A percentile compares a stretch with the other conserved stretches of the same genome.
Evolutionary conservation across 2,888 invertebrate genomes (phyloP).

Genomic region (Fabriciana adippe): DNA sequence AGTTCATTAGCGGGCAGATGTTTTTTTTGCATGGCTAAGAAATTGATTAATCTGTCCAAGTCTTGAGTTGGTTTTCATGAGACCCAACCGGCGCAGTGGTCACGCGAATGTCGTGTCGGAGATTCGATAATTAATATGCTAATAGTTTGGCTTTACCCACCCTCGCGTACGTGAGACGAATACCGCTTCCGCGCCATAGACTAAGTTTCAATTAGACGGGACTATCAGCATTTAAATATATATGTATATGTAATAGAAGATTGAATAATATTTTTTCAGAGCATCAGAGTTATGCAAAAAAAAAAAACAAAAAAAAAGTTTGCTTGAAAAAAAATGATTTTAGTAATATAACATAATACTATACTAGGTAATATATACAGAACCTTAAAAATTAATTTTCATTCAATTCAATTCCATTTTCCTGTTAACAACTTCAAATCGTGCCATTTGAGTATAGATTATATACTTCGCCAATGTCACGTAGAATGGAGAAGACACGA

Average conservation of each 20-base stretch:
- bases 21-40: constrained; percentile 46
- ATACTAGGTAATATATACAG: no score
- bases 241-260: no score
- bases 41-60: constrained; percentile 42
- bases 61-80: constrained; percentile 30
- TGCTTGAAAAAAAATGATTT: no score
- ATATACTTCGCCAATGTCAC: no score
- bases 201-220: constrained; percentile 28
- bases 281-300: no score
- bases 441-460: no score
- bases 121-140: constrained; percentile 76
- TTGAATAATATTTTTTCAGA: no score
- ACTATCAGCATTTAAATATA: background rate
- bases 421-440: no score
- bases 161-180: constrained; percentile 64
- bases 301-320: no score
- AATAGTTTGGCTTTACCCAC: constrained; percentile 66
- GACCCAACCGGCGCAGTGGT: constrained; percentile 37
- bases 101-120: constrained; percentile 62
- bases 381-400: background rate
- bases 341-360: no score
- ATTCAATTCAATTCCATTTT: background rate
- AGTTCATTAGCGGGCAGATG: constrained; percentile 41
- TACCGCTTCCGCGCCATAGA: constrained; percentile 40
- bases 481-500: no score